Base-by-base conservation (phyloP, 2,888 invertebrate species). In the Nemoura dubitans region DNA sequence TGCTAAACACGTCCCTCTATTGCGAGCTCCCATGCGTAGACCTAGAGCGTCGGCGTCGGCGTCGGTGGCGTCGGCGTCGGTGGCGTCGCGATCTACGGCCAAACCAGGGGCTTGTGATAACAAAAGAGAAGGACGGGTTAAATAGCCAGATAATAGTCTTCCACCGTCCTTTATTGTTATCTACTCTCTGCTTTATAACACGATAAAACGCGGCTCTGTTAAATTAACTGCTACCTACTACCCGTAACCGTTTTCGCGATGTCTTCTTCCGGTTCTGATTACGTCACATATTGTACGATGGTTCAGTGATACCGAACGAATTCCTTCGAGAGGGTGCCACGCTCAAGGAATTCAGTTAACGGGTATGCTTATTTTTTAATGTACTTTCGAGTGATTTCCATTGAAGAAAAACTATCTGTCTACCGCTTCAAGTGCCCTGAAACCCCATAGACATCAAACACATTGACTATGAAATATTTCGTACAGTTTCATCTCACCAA, bases 1-100 rank as follows among this genome's bases (percentile, higher is more conserved):
- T 30, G n/a, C 83, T 83, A 86, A 83, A 86, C 86, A 86, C 86
- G 86, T 83, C 59, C 81, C 43, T 82, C 25, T 36, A 3, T n/a
- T 16, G 82, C 7, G 82, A n/a, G 26, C 5, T 83, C 83, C 83
- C 83, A 43, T 42, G 83, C 42, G 83, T 78, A 26, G 78, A 26
- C 59, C 59, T 21, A 59, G 59, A 1, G 59, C 59, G 59, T 81
- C 27, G 81, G 83, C 36, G 43, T 21, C 36, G 83, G 83, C 36
- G 83, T 83, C 21, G 83, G 43, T 21, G 83, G 0, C 36, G 83
- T 10, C 29, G 82, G 10, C 29, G 80, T 3, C 26, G 76, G 3
- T 26, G 26, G 27, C 29, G 14, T 30, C 5, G 21, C 42, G 83
- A 83, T 83, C 30, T 83, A 26, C 30, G 83, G 26, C 82, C 43